These are phyloP conservation scores for Microtus ochrogaster DNA, from an alignment of 2,113 vertebrate species.

Conservation along the genomic window DNA sequence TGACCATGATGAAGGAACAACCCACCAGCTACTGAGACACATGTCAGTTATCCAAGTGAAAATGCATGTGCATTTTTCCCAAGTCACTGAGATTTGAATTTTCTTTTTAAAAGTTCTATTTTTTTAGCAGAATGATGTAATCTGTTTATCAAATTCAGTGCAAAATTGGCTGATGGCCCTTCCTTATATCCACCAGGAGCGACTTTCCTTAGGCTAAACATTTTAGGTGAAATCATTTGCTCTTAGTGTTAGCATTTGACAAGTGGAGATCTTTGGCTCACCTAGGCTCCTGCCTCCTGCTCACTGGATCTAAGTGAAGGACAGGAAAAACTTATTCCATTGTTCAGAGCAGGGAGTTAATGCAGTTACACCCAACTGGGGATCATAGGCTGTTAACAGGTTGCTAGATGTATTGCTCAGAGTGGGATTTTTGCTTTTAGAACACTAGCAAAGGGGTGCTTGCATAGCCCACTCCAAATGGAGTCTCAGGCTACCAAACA, in stretches of 20 bases:
- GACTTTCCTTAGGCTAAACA: background rate
- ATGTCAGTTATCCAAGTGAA: background rate
- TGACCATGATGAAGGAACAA: background rate
- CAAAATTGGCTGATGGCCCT: background rate
- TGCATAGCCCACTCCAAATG: background rate
- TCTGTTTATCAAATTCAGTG: background rate
- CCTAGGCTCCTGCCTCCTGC: background rate
- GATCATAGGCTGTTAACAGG: background rate
- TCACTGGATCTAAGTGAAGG: background rate
- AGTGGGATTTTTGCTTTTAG: background rate
- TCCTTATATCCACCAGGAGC: background rate
- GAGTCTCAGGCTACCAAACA: too few species aligned
- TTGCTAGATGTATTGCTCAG: background rate
- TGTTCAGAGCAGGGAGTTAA: background rate
- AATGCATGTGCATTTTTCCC: background rate
- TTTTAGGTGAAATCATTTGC: background rate
- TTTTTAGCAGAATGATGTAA: background rate
- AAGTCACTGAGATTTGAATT: slow-evolving; percentile 12
- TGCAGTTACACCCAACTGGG: background rate
- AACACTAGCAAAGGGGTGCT: background rate
- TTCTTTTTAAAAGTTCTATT: background rate
- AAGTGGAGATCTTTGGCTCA: background rate
- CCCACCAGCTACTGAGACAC: background rate
- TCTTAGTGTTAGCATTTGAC: background rate
- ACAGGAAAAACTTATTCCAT: background rate